These are phyloP conservation scores for Aleadryas rufinucha DNA, from an alignment of 2,113 vertebrate genomes.

Conservation along the genomic window DNA sequence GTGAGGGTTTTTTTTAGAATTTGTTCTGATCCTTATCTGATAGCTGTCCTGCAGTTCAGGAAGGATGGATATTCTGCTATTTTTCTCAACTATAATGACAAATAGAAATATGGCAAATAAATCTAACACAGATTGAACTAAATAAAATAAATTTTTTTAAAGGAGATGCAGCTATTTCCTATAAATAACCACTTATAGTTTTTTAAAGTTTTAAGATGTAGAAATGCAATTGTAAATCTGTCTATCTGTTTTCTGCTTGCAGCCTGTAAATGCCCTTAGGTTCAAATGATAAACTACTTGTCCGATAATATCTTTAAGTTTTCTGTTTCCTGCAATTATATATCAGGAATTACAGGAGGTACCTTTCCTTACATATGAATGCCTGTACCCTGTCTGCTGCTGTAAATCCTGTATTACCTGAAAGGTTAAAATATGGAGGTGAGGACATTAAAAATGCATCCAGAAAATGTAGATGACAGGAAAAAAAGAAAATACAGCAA, in stretches of 20 bases:
- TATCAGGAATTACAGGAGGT: slow-evolving; percentile 8
- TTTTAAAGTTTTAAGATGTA: not conserved
- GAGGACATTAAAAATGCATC: slow-evolving; percentile 24
- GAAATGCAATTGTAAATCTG: not conserved
- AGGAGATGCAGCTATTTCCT: not conserved
- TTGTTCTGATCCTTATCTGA: slow-evolving; percentile 39
- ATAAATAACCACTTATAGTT: not conserved
- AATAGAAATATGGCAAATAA: not conserved
- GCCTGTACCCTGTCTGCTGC: not conserved
- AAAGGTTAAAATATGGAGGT: slow-evolving; percentile 32
- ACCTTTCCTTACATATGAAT: not conserved
- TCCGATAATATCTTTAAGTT: slow-evolving; percentile 26
- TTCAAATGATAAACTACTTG: slow-evolving; percentile 14
- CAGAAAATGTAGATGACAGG: slow-evolving; percentile 63
- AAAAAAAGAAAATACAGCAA: slow-evolving; percentile 30
- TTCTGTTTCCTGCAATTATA: slow-evolving; percentile 11
- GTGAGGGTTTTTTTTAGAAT: not conserved
- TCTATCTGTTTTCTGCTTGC: not conserved
- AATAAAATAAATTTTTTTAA: not conserved
- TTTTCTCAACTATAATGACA: slow-evolving; percentile 17
- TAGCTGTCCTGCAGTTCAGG: not conserved
- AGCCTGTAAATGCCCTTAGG: not conserved
- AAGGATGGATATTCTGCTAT: slow-evolving; percentile 13
- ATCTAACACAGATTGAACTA: not conserved
- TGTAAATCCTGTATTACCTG: slow-evolving; percentile 6